Evolutionary conservation across 2,888 invertebrate species (phyloP).

Genomic region (Heliothis peltigera): DNA sequence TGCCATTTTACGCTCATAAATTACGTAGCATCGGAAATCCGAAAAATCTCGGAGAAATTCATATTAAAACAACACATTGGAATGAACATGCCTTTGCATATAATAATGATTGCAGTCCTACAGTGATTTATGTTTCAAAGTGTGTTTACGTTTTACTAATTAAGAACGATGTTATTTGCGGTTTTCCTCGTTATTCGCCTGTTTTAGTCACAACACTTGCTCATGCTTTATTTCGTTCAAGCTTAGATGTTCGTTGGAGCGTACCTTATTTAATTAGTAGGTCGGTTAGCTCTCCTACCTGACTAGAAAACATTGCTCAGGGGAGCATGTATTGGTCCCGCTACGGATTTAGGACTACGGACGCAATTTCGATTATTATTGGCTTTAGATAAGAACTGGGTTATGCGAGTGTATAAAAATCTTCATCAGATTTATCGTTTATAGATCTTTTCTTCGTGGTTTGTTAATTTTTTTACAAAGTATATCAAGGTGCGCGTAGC

Average conservation of each 20-base stretch:
- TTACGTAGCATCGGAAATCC: too few species aligned
- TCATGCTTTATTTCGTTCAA: conserved; percentile 56
- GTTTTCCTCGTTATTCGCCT: conserved; percentile 43
- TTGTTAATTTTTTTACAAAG: too few species aligned
- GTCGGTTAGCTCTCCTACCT: conserved; percentile 75
- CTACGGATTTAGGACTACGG: conserved; percentile 47
- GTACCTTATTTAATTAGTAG: conserved; percentile 82
- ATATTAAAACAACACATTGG: too few species aligned
- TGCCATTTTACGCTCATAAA: too few species aligned
- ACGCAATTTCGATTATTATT: conserved; percentile 42
- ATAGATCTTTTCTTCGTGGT: too few species aligned
- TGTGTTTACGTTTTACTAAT: conserved; percentile 11
- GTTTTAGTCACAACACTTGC: conserved; percentile 51
- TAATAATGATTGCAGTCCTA: neutral
- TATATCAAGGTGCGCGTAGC: too few species aligned
- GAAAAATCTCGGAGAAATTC: too few species aligned
- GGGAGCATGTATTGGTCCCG: conserved; percentile 69
- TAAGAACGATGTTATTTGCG: conserved; percentile 39
- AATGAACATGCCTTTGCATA: too few species aligned
- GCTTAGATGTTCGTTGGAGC: conserved; percentile 79
- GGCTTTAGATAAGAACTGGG: conserved; percentile 11
- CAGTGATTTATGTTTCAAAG: neutral
- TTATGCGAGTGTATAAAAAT: neutral
- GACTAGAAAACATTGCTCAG: conserved; percentile 76
- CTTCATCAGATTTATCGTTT: neutral